These are phyloP conservation scores for Trinectes maculatus DNA, from an alignment of 2,113 vertebrate genomes.

Conservation along the genomic window DNA sequence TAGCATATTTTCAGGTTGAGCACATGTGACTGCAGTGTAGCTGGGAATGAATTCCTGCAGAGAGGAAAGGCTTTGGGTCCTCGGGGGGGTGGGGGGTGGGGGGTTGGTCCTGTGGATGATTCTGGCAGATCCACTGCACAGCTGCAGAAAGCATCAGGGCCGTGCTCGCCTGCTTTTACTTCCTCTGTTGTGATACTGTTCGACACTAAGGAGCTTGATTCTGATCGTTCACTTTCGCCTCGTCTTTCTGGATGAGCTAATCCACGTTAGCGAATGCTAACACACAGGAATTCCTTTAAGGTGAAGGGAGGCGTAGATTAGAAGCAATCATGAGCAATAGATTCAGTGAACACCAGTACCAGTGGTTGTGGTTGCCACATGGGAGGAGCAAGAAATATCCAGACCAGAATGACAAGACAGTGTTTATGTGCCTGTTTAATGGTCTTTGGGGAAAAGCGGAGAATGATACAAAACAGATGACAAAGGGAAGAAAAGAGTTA, in stretches of 20 bases:
- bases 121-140: slow-evolving; percentile 70
- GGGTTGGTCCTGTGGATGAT: slow-evolving; percentile 52
- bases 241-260: slow-evolving; percentile 46
- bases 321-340: not conserved
- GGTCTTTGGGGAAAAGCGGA: slow-evolving; percentile 4
- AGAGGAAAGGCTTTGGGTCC: slow-evolving; percentile 66
- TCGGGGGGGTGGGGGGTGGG: slow-evolving; percentile 33
- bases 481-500: slow-evolving; percentile 22
- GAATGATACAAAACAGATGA: slow-evolving; percentile 35
- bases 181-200: slow-evolving; percentile 57
- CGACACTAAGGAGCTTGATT: slow-evolving; percentile 44
- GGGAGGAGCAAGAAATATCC: slow-evolving; percentile 19
- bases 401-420: slow-evolving; percentile 1
- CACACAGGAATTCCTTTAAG: slow-evolving; percentile 16
- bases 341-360: slow-evolving; percentile 5
- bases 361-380: slow-evolving; percentile 16
- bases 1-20: slow-evolving; percentile 55
- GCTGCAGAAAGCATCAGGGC: slow-evolving; percentile 71
- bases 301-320: slow-evolving; percentile 1
- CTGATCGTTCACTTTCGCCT: slow-evolving; percentile 48
- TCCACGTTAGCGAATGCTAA: slow-evolving; percentile 40
- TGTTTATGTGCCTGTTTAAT: slow-evolving; percentile 14
- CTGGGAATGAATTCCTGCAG: slow-evolving; percentile 63
- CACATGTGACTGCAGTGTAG: slow-evolving; percentile 53
- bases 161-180: slow-evolving; percentile 47